These are phyloP conservation scores for Orchesellides sinensis DNA, from an alignment of 2,888 invertebrate genomes.

Conservation along the genomic window DNA sequence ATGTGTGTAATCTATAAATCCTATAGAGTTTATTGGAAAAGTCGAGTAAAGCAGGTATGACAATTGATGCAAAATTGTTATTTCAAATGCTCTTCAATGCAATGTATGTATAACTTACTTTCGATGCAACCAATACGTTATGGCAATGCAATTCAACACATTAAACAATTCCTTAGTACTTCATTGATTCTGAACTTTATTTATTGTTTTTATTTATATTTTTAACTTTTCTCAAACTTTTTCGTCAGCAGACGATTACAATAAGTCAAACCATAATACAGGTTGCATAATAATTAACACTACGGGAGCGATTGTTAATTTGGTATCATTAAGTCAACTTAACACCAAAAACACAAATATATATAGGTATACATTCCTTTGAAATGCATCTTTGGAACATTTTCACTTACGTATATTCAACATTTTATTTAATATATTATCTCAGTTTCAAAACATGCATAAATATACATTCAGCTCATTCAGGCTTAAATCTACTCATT, in stretches of 20 bases:
- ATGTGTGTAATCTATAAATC: too few species aligned
- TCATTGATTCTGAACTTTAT: too few species aligned
- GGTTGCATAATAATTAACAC: neutral
- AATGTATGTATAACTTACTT: too few species aligned
- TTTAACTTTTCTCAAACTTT: too few species aligned
- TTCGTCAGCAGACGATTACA: neutral
- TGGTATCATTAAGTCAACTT: neutral
- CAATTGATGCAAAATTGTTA: too few species aligned
- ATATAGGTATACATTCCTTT: slow-evolving; percentile 14
- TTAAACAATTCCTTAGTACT: too few species aligned
- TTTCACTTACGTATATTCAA: slow-evolving; percentile 9
- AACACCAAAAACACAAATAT: slow-evolving; percentile 11
- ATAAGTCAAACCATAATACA: slow-evolving; percentile 29
- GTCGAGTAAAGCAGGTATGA: too few species aligned
- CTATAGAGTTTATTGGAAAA: too few species aligned
- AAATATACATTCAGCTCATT: slow-evolving; percentile 60
- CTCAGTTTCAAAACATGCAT: slow-evolving; percentile 42
- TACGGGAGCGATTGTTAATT: neutral
- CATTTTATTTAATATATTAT: slow-evolving; percentile 25
- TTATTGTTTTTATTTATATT: too few species aligned
- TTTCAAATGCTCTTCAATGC: too few species aligned
- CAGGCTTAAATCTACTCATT: slow-evolving; percentile 39
- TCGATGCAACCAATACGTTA: too few species aligned
- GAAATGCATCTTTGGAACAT: slow-evolving; percentile 42
- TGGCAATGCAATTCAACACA: too few species aligned